Percentiles rank a stretch among this genome's conserved stretches.
These are phyloP conservation scores for Chaetops frenatus DNA, from an alignment of 2,113 vertebrate species.

Conservation along the genomic window DNA sequence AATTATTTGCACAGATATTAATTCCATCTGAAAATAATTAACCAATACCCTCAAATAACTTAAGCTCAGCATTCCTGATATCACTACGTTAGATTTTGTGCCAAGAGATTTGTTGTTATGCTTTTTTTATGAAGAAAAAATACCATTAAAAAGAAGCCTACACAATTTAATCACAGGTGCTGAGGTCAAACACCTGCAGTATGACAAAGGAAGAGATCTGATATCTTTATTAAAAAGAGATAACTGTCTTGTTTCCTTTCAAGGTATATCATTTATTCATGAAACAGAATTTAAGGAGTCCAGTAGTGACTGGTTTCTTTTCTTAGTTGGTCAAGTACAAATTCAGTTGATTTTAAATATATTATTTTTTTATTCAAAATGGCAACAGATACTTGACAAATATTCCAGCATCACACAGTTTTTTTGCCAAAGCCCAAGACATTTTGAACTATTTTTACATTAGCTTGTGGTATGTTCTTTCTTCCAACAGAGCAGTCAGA, in stretches of 20 bases:
- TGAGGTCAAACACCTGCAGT: background rate
- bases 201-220: background rate
- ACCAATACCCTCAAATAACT: background rate
- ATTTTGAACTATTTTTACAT: background rate
- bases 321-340: background rate
- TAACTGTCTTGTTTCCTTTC: background rate
- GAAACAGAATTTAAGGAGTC: background rate
- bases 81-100: background rate
- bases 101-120: background rate
- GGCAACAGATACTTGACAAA: background rate
- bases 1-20: background rate
- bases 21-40: background rate
- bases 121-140: background rate
- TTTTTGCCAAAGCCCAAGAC: background rate
- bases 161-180: background rate
- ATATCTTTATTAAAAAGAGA: background rate
- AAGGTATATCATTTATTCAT: background rate
- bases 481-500: background rate
- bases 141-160: background rate
- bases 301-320: background rate
- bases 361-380: background rate
- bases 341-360: background rate
- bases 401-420: background rate
- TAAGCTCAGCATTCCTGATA: background rate
- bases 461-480: background rate